Conservation (phyloP, 2,113 vertebrate species). For the Phyllostomus discolor region DNA sequence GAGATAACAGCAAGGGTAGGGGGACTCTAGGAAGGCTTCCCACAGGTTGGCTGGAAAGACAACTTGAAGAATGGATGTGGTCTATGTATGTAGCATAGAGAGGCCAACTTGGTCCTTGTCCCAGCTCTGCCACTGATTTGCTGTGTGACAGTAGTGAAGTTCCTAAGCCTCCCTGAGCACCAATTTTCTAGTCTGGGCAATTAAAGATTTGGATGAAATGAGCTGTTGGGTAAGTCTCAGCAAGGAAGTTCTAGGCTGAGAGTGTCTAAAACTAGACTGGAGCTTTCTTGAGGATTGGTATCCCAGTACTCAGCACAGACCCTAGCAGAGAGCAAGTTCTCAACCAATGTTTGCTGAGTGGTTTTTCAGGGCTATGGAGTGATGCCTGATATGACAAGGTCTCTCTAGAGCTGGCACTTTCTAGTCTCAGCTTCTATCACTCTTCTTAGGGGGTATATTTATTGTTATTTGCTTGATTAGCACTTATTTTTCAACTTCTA, state of each 20-base stretch:
- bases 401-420: background rate
- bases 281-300: background rate
- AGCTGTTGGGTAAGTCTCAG: background rate
- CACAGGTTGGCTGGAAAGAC: background rate
- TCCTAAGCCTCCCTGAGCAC: background rate
- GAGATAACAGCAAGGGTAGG: background rate
- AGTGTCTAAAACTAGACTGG: background rate
- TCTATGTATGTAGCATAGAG: background rate
- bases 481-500: background rate
- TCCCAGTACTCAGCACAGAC: background rate
- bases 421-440: background rate
- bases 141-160: background rate
- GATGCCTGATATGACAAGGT: background rate
- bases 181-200: background rate
- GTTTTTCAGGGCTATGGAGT: background rate
- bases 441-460: background rate
- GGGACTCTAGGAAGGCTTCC: background rate
- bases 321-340: background rate
- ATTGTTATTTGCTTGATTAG: background rate
- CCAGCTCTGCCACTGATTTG: background rate
- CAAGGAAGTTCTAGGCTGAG: background rate
- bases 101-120: background rate
- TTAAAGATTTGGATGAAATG: background rate
- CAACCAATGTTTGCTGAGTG: background rate
- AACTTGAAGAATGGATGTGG: background rate